Evolutionary conservation across 2,797 vertebrate genomes (phyloP).

Genomic region (Acanthurus tractus): DNA sequence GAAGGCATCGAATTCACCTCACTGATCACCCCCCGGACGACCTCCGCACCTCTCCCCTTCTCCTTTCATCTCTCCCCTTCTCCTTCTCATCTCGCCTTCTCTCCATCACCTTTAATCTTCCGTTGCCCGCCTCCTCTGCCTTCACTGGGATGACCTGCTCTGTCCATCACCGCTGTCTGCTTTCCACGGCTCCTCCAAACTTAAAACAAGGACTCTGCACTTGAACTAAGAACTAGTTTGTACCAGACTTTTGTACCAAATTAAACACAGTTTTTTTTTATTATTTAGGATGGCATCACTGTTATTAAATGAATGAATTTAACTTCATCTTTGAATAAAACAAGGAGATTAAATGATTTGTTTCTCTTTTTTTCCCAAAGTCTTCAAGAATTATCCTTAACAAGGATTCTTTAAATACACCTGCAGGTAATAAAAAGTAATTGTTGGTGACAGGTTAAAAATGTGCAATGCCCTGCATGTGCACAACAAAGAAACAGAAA

Average conservation of each 20-base stretch:
- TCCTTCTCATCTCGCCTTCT: conserved; percentile 44
- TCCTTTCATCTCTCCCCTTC: conserved; percentile 68
- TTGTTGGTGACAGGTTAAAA: neutral
- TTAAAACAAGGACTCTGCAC: conserved; percentile 1
- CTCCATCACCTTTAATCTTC: conserved; percentile 69
- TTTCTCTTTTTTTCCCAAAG: neutral
- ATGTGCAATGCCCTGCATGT: neutral
- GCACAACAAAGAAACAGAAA: neutral
- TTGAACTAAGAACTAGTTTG: neutral
- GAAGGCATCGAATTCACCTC: conserved; percentile 84
- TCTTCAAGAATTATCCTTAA: neutral
- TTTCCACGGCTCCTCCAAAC: conserved; percentile 38
- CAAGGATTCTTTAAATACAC: neutral
- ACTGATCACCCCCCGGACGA: conserved; percentile 81
- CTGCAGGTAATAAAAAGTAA: neutral
- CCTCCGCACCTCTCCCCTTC: conserved; percentile 66
- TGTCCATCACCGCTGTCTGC: conserved; percentile 18
- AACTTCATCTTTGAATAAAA: conserved; percentile 26
- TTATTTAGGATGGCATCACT: neutral
- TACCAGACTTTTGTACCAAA: too few relatives aligned
- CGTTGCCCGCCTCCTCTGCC: conserved; percentile 41
- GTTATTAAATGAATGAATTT: neutral
- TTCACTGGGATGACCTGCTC: conserved; percentile 30
- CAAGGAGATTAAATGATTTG: neutral
- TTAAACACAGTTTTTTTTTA: too few relatives aligned